Conservation (phyloP, 2,888 invertebrate species). For the Tetrapedia diversipes region DNA sequence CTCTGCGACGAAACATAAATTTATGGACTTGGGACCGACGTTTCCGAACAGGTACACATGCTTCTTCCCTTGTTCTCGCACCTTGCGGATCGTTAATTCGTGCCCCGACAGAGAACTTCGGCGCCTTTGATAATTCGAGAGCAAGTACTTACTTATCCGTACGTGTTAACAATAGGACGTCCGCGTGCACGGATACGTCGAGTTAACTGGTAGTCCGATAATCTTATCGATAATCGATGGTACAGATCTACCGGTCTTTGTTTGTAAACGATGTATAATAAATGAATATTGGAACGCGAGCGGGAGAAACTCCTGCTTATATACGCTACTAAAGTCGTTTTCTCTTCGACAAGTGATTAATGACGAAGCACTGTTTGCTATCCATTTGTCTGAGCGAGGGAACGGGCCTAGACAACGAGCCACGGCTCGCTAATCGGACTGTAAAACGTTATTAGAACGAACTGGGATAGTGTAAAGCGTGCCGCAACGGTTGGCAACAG, state of each 20-base stretch:
- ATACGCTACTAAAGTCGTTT: constrained; percentile 33
- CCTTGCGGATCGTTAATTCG: constrained; percentile 44
- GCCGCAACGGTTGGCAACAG: too few species aligned
- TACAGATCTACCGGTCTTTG: constrained; percentile 54
- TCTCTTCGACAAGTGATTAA: constrained; percentile 72
- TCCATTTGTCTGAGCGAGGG: constrained; percentile 70
- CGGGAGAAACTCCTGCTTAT: constrained; percentile 43
- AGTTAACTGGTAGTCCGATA: constrained; percentile 45
- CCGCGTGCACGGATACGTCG: too few species aligned
- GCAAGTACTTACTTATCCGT: constrained; percentile 10
- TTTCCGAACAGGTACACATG: constrained; percentile 54
- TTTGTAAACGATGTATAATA: constrained; percentile 74
- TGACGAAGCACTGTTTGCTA: constrained; percentile 68
- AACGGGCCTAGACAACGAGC: constrained; percentile 40
- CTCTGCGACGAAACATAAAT: constrained; percentile 53
- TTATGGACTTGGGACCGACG: constrained; percentile 63
- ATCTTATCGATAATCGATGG: constrained; percentile 46
- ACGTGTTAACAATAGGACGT: too few species aligned
- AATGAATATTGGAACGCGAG: constrained; percentile 67
- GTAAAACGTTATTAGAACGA: constrained; percentile 36
- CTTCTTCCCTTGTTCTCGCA: constrained; percentile 49
- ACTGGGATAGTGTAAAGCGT: neutral
- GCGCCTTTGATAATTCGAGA: constrained; percentile 13
- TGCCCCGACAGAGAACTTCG: neutral
- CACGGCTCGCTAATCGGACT: constrained; percentile 39